Conservation (phyloP, 2,113 vertebrate genomes). For the Penelope pileata region DNA sequence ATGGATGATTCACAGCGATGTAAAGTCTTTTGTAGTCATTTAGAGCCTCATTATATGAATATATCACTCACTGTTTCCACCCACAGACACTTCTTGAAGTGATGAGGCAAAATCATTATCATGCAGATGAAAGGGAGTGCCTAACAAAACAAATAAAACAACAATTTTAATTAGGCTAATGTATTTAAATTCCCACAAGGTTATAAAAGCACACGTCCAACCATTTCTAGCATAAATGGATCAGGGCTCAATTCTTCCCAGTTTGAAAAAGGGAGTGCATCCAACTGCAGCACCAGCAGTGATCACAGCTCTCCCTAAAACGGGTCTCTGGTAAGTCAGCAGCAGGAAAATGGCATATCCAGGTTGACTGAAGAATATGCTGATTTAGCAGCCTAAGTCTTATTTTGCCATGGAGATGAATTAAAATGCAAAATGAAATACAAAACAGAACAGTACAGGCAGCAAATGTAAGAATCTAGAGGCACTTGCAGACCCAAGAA, state of each 20-base stretch:
- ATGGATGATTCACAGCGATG: constrained; percentile 65
- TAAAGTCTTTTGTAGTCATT: constrained; percentile 69
- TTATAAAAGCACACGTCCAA: background rate
- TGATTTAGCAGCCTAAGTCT: background rate
- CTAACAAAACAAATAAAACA: constrained; percentile 52
- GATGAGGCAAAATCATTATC: constrained; percentile 37
- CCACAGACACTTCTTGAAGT: constrained; percentile 41
- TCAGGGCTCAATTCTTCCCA: background rate
- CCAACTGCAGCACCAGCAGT: background rate
- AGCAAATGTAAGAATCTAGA: background rate
- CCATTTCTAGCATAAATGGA: background rate
- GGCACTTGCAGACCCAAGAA: background rate
- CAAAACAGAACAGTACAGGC: accelerated
- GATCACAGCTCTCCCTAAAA: background rate
- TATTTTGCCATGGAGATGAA: accelerated
- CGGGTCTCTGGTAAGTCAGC: accelerated
- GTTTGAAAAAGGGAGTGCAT: accelerated
- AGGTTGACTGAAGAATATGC: accelerated
- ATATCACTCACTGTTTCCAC: constrained; percentile 59
- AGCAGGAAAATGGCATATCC: background rate
- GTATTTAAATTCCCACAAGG: background rate
- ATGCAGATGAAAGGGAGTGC: constrained; percentile 50
- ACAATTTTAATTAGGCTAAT: constrained; percentile 47
- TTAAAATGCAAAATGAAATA: background rate
- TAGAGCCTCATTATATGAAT: constrained; percentile 63